Evolutionary conservation across 2,797 vertebrate genomes (phyloP), one percentile per base, ranked within the genome.

Genomic region (Anabas testudineus): DNA sequence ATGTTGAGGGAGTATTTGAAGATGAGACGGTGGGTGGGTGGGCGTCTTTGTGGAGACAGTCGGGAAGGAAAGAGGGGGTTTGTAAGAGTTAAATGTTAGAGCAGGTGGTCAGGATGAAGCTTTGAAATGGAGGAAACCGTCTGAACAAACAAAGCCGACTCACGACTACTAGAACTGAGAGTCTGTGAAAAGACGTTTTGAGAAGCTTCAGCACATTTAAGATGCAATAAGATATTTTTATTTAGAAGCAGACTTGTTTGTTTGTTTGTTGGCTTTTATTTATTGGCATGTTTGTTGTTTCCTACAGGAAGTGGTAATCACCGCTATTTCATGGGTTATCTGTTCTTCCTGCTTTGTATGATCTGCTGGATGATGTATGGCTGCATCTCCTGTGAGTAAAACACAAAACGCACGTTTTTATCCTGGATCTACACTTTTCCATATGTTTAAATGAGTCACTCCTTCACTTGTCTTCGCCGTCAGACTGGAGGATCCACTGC

Each of bases 311-410:
- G 98, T 76, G 98, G 98, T 66, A 99, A 99, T 87, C 97, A 99
- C 88, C 95, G 97, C 43, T 98, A 99, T 91, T 99, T 99, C 88
- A 98, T 99, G 95, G 97, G 97, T 42, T 99, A 99, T 79, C 92
- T 98, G 16, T 98, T 99, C 92, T 99, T 99, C 92, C 90, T 99
- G 91, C 96, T 99, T 76, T 97, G 97, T 86, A 99, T 99, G 97
- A 99, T 99, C 93, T 98, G 97, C 91, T 99, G 98, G 97, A 99
- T 99, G 97, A 98, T 99, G 19, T 99, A 99, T 79, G 98, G 98
- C 82, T 99, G 98, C 90, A 95, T 98, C 87, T 96, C 94, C 88
- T 99, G 98, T 99, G 84, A 97, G 97, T 96, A 42, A 39, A 39
- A 88, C 34, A 32, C 39, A 2, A 45, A 24, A 16, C 4, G 1